Conservation (phyloP, 2,797 vertebrate genomes). For the Syngnathus acus region DNA sequence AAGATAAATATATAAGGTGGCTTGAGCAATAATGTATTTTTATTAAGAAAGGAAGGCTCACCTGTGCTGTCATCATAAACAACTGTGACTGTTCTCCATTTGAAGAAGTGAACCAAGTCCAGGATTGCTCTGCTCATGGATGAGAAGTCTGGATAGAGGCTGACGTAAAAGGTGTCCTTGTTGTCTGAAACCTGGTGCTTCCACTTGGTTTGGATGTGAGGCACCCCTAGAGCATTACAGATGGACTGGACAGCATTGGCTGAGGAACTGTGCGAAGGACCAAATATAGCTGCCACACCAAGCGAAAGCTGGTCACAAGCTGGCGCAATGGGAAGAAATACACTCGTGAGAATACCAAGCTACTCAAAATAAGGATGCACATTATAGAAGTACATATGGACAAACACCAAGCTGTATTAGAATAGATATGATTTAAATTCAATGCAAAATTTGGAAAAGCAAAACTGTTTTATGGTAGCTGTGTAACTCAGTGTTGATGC, state of each 20-base stretch:
- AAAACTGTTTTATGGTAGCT: neutral
- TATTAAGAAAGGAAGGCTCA: slow-evolving; percentile 46
- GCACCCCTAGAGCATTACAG: slow-evolving; percentile 94
- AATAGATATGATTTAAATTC: too few species aligned
- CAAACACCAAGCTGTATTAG: neutral
- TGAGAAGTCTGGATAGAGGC: slow-evolving; percentile 95
- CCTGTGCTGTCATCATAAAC: slow-evolving; percentile 98
- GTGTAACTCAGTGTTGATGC: neutral
- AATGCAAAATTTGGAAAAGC: neutral
- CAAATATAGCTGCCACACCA: slow-evolving; percentile 96
- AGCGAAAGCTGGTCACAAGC: slow-evolving; percentile 97
- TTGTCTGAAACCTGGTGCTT: slow-evolving; percentile 99
- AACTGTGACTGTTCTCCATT: slow-evolving; percentile 97
- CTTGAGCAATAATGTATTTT: neutral
- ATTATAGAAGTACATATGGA: neutral
- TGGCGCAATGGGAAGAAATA: slow-evolving; percentile 42
- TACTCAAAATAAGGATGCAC: neutral
- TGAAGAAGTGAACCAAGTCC: slow-evolving; percentile 98
- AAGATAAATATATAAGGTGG: too few species aligned
- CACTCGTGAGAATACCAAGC: neutral
- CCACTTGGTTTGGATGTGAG: slow-evolving; percentile 98
- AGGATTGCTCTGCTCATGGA: slow-evolving; percentile 95
- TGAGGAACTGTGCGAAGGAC: slow-evolving; percentile 96
- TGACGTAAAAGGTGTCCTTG: slow-evolving; percentile 95
- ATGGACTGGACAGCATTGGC: slow-evolving; percentile 98